A percentile compares a stretch with the other conserved stretches of the same genome.
phyloP scores from a whole-genome alignment of 1,140 invertebrate genomes.

The Aphelenchoides fujianensis region DNA sequence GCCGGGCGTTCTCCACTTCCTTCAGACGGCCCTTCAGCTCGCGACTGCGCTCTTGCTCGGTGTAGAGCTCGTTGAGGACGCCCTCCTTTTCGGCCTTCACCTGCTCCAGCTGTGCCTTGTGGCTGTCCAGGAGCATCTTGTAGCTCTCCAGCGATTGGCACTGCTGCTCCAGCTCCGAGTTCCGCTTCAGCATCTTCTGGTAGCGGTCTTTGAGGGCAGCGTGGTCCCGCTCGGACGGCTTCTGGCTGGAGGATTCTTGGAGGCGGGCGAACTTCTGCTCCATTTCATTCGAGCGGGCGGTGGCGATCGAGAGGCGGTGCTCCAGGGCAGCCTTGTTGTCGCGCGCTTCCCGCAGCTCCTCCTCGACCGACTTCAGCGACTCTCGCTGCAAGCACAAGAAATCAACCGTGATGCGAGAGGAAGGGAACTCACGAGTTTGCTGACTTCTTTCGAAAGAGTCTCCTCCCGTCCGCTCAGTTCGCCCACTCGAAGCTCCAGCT shows the following conservation, averaged over 20 bases:
- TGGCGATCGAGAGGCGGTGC: neutral
- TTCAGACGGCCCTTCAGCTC: constrained; percentile 10
- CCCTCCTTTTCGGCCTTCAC: constrained; percentile 2
- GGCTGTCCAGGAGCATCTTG: neutral
- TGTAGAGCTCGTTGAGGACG: neutral
- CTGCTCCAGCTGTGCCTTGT: constrained; percentile 1
- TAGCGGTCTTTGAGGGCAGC: constrained; percentile 9
- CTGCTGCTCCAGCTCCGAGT: constrained; percentile 2
- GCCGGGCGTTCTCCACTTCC: neutral
- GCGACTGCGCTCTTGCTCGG: neutral
- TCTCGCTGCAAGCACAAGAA: neutral
- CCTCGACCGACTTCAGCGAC: neutral
- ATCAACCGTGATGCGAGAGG: neutral
- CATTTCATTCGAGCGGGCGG: neutral
- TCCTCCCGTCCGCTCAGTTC: neutral
- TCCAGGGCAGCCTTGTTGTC: constrained; percentile 1
- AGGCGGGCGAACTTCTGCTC: neutral
- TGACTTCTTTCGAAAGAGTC: neutral
- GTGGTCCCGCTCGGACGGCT: neutral
- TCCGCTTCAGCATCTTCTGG: neutral
- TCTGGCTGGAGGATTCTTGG: neutral
- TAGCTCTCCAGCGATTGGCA: constrained; percentile 9
- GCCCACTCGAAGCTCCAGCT: constrained; percentile 5
- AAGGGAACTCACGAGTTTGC: neutral
- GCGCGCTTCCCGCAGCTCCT: neutral